Conservation (phyloP, 2,797 vertebrate species). For the Oryzias dopingdopingensis region DNA sequence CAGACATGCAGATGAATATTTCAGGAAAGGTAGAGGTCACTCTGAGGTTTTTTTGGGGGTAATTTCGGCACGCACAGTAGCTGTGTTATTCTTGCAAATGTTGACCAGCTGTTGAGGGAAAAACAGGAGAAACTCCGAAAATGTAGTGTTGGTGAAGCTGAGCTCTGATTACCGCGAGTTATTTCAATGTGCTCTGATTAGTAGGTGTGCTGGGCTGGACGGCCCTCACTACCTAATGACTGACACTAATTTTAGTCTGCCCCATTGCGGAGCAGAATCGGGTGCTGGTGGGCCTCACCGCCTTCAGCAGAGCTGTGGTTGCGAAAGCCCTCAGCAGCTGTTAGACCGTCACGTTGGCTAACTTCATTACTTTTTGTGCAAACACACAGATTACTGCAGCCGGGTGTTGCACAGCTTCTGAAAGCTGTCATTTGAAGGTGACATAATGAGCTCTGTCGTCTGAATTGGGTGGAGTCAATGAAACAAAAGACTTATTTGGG, state of each 20-base stretch:
- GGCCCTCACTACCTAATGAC: conserved; percentile 46
- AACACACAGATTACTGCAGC: conserved; percentile 12
- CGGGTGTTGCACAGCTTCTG: no score
- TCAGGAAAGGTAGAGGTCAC: conserved; percentile 38
- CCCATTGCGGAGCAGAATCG: conserved; percentile 43
- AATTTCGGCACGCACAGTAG: conserved; percentile 5
- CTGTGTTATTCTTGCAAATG: neutral
- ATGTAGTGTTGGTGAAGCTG: neutral
- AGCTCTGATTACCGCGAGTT: conserved; percentile 42
- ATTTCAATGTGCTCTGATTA: conserved; percentile 70
- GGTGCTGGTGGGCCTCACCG: conserved; percentile 48
- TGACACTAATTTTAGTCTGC: conserved; percentile 68
- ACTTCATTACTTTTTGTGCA: conserved; percentile 18
- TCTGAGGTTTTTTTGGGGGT: conserved; percentile 11
- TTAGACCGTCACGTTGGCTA: conserved; percentile 25
- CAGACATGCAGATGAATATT: conserved; percentile 61
- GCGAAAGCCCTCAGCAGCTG: conserved; percentile 30
- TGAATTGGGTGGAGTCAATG: no score
- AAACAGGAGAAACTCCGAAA: neutral
- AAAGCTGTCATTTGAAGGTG: no score
- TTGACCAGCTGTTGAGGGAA: neutral
- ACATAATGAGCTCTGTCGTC: no score
- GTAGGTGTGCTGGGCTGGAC: conserved; percentile 66
- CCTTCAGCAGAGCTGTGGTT: conserved; percentile 27
- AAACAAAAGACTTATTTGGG: no score